phyloP scores from a whole-genome alignment of 2,113 vertebrate genomes.

The Eurypyga helias region DNA sequence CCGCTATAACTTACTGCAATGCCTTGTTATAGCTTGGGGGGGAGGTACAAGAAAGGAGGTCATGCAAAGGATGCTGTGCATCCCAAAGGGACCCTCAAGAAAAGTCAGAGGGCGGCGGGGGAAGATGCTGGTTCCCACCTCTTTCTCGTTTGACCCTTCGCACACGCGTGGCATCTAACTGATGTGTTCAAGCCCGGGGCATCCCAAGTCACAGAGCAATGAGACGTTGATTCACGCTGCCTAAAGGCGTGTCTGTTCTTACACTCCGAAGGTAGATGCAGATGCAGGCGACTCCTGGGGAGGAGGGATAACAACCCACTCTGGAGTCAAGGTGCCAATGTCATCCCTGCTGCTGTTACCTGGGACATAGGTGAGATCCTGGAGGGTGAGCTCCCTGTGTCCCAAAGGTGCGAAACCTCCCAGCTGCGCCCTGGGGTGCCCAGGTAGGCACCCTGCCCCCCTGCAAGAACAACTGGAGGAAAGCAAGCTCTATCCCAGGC shows the following conservation, averaged over 20 bases:
- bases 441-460: not conserved
- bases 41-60: not conserved
- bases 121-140: rapidly evolving
- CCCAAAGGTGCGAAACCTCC: not conserved
- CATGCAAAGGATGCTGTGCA: not conserved
- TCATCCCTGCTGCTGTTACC: not conserved
- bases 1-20: not conserved
- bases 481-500: not conserved
- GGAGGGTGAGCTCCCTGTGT: not conserved
- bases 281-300: not conserved
- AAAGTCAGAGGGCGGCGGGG: not conserved
- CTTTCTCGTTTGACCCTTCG: not conserved
- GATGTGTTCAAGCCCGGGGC: rapidly evolving
- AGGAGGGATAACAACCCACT: not conserved
- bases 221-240: not conserved
- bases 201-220: rapidly evolving
- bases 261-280: rapidly evolving
- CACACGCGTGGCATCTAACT: rapidly evolving
- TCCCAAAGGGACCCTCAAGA: not conserved
- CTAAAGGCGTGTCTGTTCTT: rapidly evolving
- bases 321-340: rapidly evolving
- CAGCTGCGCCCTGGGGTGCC: not conserved
- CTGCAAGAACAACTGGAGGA: not conserved
- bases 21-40: not conserved
- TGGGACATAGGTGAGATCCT: not conserved